A percentile compares a stretch with the other conserved stretches of the same genome.
Conservation (phyloP, 2,797 vertebrate species). For the Myiotriccus ornatus region DNA sequence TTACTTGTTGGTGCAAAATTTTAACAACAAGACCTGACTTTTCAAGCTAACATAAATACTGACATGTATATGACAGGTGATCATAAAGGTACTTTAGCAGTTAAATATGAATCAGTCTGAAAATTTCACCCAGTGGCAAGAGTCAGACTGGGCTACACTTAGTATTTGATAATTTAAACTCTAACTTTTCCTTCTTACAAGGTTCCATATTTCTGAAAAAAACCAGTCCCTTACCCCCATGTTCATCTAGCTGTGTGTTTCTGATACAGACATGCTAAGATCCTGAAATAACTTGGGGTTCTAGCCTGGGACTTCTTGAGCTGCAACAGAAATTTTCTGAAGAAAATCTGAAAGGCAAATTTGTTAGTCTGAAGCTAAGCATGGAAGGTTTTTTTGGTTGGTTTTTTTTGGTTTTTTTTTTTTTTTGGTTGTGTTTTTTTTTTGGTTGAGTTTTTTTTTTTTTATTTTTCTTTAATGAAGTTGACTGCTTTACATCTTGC, state of each 20-base stretch:
- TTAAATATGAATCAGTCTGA: background rate
- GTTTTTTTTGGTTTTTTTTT: background rate
- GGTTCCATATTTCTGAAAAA: background rate
- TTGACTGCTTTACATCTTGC: slow-evolving; percentile 33
- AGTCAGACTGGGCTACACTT: background rate
- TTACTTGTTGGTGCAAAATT: background rate
- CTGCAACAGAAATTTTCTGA: background rate
- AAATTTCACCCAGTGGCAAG: background rate
- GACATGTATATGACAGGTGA: background rate
- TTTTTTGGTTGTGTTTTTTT: too few relatives aligned
- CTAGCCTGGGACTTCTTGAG: background rate
- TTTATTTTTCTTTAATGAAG: slow-evolving; percentile 33
- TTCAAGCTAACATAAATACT: background rate
- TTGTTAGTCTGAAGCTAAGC: background rate
- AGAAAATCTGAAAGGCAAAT: slow-evolving; percentile 8
- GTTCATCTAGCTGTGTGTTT: background rate
- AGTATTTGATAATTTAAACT: background rate
- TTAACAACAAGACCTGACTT: background rate
- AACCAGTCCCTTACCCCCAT: background rate
- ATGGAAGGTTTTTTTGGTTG: background rate
- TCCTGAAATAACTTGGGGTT: background rate
- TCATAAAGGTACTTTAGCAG: background rate
- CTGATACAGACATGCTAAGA: background rate
- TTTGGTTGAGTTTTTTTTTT: background rate
- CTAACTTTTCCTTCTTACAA: background rate